These are phyloP conservation scores for Scaptomyza parva DNA, from an alignment of 2,888 invertebrate species.

Conservation along the genomic window DNA sequence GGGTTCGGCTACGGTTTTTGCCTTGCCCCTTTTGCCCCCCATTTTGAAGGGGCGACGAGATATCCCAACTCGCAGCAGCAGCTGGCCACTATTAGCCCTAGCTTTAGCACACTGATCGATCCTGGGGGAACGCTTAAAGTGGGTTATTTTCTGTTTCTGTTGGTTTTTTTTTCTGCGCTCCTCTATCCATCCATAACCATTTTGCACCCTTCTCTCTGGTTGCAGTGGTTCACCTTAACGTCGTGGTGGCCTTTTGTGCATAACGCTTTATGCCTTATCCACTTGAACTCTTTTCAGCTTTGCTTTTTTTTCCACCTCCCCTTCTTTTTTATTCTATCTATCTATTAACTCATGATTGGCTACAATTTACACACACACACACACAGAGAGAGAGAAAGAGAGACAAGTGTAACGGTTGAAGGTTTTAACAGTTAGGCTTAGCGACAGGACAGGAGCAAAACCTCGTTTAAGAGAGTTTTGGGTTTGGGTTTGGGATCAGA, in stretches of 20 bases:
- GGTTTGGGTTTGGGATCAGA: too few relatives aligned
- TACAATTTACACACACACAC: conserved; percentile 75
- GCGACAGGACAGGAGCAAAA: conserved; percentile 16
- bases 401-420: conserved; percentile 55
- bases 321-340: too few relatives aligned
- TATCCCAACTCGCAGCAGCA: conserved; percentile 9
- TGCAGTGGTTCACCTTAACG: conserved; percentile 29
- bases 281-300: conserved; percentile 76
- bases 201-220: background rate
- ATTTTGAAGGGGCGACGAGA: conserved; percentile 15
- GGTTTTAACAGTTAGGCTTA: background rate
- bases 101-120: conserved; percentile 70
- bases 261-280: conserved; percentile 77
- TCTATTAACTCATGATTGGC: conserved; percentile 80
- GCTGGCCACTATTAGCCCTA: conserved; percentile 67
- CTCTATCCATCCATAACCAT: conserved; percentile 6
- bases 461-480: conserved; percentile 24
- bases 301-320: too few relatives aligned
- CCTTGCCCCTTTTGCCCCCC: conserved; percentile 2
- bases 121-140: conserved; percentile 71
- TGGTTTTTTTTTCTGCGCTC: conserved; percentile 27
- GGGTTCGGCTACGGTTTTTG: too few relatives aligned
- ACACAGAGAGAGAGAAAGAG: conserved; percentile 72
- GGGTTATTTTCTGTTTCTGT: too few relatives aligned
- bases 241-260: conserved; percentile 68